Evolutionary conservation across 1,140 invertebrate genomes (phyloP).

Genomic region (Protaetia brevitarsis): DNA sequence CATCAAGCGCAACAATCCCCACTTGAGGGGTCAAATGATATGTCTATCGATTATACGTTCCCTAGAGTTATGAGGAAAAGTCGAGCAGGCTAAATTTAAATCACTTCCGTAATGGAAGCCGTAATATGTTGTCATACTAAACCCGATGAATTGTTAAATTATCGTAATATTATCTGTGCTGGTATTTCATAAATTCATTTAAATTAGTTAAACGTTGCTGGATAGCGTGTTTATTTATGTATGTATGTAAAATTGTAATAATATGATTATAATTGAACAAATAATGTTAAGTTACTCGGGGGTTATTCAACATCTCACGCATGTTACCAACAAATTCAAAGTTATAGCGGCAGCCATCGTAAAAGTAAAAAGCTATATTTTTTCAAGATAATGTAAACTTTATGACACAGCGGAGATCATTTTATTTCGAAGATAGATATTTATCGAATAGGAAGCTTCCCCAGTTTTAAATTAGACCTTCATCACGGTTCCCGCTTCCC

Average conservation of each 20-base stretch:
- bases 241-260: too few relatives aligned
- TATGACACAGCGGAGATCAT: neutral
- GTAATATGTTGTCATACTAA: neutral
- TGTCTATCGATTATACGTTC: neutral
- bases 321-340: neutral
- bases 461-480: slow-evolving; percentile 6
- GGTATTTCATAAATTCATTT: too few relatives aligned
- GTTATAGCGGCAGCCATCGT: neutral
- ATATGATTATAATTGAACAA: too few relatives aligned
- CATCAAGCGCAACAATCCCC: neutral
- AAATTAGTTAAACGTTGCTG: too few relatives aligned
- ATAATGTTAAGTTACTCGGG: too few relatives aligned
- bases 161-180: too few relatives aligned
- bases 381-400: neutral
- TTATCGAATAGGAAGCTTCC: neutral
- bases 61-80: neutral
- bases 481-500: neutral
- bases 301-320: neutral
- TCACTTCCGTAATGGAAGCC: neutral
- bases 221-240: too few relatives aligned
- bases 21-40: neutral
- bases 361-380: neutral
- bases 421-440: neutral
- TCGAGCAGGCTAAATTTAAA: neutral
- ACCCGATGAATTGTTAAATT: neutral